Evolutionary conservation across 2,113 vertebrate species (phyloP), one percentile per base, ranked within the genome.

Genomic region (Gnathonemus echidnorhynchus): DNA sequence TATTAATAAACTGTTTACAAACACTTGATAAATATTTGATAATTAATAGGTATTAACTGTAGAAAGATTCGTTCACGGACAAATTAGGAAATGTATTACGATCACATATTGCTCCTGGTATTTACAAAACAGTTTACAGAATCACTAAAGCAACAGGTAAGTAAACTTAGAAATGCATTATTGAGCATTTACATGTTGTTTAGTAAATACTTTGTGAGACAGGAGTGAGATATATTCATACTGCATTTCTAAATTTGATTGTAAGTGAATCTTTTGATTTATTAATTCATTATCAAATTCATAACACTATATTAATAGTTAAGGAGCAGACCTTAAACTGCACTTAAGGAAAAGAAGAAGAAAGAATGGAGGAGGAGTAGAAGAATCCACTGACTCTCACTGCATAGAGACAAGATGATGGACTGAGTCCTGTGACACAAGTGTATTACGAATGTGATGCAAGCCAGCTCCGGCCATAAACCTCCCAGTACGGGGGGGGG

Each of bases 381-480:
- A 48, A 46, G 2, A 3, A 85, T 24, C 10, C 83, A 46, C 39
- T 85, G 39, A 85, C 7, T 84, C 19, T 46, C 42, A 46, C 45
- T 45, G 39, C 45, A n/a, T 48, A 85, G 19, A 85, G 45, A 48
- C 83, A 39, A 39, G 13, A 80, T 85, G 83, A 45, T 85, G 39
- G 39, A 87, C 49, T 50, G n/a, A 31, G 27, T 53, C n/a, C 86
- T 87, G 86, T 19, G 48, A 53, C 50, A 53, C 86, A 87, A 35
- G 50, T 35, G 86, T 27, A 53, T 48, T 80, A 27, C 2, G 17
- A 52, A 53, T 50, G 31, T 53, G 86, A 87, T 87, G 27, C 31
- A 56, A 52, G 87, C 53, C 87, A 48, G 49, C 45, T 56, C 46
- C 11, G 66, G 70, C 53, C 66, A 91, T 89, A 94, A 53, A 87